These are phyloP conservation scores for Drosophila pectinifera DNA, from an alignment of 1,140 invertebrate species.

Conservation along the genomic window DNA sequence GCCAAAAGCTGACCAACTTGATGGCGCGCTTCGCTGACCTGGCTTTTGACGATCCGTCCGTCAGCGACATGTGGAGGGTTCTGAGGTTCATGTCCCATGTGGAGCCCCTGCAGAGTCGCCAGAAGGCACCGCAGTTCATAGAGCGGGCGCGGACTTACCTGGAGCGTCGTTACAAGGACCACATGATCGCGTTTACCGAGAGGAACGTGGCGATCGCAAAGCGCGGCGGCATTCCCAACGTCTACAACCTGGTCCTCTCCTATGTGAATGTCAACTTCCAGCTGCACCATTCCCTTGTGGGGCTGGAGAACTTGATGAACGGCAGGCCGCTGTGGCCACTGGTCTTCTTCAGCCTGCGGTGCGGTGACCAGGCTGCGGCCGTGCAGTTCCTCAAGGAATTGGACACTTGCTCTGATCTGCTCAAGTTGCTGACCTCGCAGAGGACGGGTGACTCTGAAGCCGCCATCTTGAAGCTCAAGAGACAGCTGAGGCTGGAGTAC, in stretches of 20 bases:
- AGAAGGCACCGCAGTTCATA: conserved; percentile 89
- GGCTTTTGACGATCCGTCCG: conserved; percentile 93
- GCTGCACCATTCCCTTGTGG: conserved; percentile 85
- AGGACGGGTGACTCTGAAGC: conserved; percentile 86
- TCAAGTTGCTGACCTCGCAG: conserved; percentile 82
- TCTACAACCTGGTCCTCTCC: conserved; percentile 92
- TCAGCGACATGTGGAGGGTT: conserved; percentile 95
- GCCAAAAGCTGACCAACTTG: conserved; percentile 88
- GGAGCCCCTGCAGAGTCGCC: conserved; percentile 89
- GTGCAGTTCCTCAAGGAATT: conserved; percentile 90
- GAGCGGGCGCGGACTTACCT: conserved; percentile 92
- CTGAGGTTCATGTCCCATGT: conserved; percentile 93
- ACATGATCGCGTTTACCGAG: conserved; percentile 92
- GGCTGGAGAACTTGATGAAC: conserved; percentile 92
- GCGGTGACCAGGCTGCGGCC: conserved; percentile 94
- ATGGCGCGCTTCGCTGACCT: conserved; percentile 90
- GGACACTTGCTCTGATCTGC: conserved; percentile 86
- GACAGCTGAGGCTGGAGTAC: conserved; percentile 90
- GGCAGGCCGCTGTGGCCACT: conserved; percentile 91
- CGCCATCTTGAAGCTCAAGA: conserved; percentile 89
- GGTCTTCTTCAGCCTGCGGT: conserved; percentile 95
- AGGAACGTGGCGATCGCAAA: conserved; percentile 91
- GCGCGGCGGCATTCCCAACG: conserved; percentile 95
- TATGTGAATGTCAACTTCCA: conserved; percentile 89
- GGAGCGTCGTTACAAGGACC: conserved; percentile 93